Evolutionary conservation across 1,140 invertebrate genomes (phyloP).

Genomic region (Coenobita brevimanus): DNA sequence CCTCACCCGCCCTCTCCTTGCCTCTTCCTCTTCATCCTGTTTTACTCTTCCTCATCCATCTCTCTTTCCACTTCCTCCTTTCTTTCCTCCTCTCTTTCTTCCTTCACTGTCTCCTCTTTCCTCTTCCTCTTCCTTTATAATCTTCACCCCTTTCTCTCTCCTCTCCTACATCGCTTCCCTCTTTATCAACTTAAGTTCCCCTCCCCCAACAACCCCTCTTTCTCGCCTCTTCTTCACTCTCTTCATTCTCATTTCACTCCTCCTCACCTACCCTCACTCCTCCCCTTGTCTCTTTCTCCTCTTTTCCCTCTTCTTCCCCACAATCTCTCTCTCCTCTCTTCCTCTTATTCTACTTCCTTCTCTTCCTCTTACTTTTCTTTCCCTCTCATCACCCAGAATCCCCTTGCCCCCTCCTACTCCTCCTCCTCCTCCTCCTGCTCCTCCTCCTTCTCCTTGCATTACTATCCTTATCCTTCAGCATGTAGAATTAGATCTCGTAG

Average conservation of each 20-base stretch:
- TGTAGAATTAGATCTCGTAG: too few species aligned
- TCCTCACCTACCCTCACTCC: not conserved
- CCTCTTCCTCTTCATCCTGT: slow-evolving; percentile 10
- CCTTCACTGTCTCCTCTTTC: not conserved
- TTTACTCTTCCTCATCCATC: not conserved
- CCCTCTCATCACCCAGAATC: too few species aligned
- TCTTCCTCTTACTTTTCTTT: too few species aligned
- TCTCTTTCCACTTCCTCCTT: not conserved
- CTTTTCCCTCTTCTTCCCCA: too few species aligned
- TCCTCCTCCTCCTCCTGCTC: too few species aligned
- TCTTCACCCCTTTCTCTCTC: not conserved
- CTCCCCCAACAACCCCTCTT: not conserved
- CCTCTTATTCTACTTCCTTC: too few species aligned
- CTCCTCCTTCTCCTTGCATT: too few species aligned
- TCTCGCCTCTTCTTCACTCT: not conserved
- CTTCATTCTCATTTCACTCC: not conserved
- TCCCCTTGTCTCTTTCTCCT: not conserved
- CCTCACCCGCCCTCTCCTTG: not conserved
- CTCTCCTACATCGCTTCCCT: not conserved
- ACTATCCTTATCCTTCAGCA: too few species aligned
- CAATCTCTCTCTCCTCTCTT: too few species aligned
- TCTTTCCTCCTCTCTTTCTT: not conserved
- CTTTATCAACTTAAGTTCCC: not conserved
- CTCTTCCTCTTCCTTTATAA: not conserved
- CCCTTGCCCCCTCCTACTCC: too few species aligned